These are phyloP conservation scores for Trachelus iudaicus DNA, from an alignment of 2,888 invertebrate species.

Conservation along the genomic window DNA sequence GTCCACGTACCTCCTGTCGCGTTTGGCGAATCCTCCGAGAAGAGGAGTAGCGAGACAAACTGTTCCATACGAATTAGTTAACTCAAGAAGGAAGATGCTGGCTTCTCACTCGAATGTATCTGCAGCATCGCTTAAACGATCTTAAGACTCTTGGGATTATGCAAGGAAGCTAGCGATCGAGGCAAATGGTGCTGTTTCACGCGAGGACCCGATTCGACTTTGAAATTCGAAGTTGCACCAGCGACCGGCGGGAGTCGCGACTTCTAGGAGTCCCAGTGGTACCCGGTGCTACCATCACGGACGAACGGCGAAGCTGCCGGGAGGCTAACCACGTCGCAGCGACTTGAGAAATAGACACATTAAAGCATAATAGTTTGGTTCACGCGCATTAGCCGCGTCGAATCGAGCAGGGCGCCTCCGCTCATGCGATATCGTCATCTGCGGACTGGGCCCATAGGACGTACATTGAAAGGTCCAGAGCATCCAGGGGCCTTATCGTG, in stretches of 20 bases:
- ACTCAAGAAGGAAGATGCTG: neutral
- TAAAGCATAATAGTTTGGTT: constrained; percentile 27
- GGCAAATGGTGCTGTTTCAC: neutral
- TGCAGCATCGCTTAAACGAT: neutral
- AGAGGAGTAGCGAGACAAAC: neutral
- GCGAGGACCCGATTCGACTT: neutral
- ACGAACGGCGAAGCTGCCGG: neutral
- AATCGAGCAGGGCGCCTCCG: constrained; percentile 25
- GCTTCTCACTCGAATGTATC: neutral
- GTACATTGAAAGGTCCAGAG: neutral
- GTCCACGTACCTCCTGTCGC: neutral
- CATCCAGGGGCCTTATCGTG: neutral
- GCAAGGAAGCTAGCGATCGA: neutral
- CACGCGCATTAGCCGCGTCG: constrained; percentile 26
- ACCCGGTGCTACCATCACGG: neutral
- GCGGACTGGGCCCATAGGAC: constrained; percentile 5
- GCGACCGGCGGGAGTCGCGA: neutral
- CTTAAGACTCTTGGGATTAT: neutral
- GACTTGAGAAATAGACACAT: constrained; percentile 23
- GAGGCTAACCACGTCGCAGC: constrained; percentile 9
- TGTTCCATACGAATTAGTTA: neutral
- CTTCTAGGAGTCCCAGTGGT: neutral
- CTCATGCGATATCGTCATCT: constrained; percentile 34
- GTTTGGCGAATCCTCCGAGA: neutral
- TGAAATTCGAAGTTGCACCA: neutral